Percentiles rank a stretch among this genome's conserved stretches.
phyloP scores from a whole-genome alignment of 1,140 invertebrate species.

The Drosophila burlai region DNA sequence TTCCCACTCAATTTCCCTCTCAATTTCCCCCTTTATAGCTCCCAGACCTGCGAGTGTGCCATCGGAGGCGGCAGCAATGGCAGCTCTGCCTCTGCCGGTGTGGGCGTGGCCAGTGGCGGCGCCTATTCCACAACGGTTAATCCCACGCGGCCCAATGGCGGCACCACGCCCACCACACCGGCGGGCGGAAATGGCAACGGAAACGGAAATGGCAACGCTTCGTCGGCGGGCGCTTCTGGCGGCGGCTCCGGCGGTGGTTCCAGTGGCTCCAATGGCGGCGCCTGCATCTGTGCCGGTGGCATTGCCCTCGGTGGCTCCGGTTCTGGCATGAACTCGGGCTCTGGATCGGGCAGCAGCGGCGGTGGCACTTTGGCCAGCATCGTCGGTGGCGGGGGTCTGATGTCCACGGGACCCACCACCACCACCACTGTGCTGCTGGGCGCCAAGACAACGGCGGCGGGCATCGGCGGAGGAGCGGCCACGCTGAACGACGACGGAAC shows the following conservation, averaged over 20 bases:
- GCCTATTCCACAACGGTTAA: slow-evolving; percentile 84
- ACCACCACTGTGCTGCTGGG: slow-evolving; percentile 80
- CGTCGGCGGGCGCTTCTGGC: slow-evolving; percentile 19
- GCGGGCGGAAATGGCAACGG: slow-evolving; percentile 73
- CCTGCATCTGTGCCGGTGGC: slow-evolving; percentile 61
- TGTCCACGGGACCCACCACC: slow-evolving; percentile 84
- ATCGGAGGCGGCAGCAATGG: slow-evolving; percentile 86
- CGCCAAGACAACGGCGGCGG: slow-evolving; percentile 70
- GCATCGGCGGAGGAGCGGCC: slow-evolving; percentile 50
- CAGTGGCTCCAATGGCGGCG: slow-evolving; percentile 30
- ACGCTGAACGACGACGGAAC: slow-evolving; percentile 88
- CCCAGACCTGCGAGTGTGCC: slow-evolving; percentile 86
- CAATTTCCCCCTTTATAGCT: slow-evolving; percentile 36
- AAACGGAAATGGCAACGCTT: slow-evolving; percentile 62
- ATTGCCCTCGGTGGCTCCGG: slow-evolving; percentile 40
- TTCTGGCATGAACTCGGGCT: slow-evolving; percentile 20
- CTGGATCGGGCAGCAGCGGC: slow-evolving; percentile 29
- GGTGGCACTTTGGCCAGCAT: slow-evolving; percentile 72
- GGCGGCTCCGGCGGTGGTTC: background rate
- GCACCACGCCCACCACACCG: slow-evolving; percentile 81
- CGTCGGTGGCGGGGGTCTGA: slow-evolving; percentile 74
- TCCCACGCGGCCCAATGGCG: slow-evolving; percentile 81
- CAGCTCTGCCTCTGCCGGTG: slow-evolving; percentile 71
- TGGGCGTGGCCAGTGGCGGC: slow-evolving; percentile 53
- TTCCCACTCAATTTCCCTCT: slow-evolving; percentile 14